These are phyloP conservation scores for Drusus annulatus DNA, from an alignment of 1,140 invertebrate species.

Conservation along the genomic window DNA sequence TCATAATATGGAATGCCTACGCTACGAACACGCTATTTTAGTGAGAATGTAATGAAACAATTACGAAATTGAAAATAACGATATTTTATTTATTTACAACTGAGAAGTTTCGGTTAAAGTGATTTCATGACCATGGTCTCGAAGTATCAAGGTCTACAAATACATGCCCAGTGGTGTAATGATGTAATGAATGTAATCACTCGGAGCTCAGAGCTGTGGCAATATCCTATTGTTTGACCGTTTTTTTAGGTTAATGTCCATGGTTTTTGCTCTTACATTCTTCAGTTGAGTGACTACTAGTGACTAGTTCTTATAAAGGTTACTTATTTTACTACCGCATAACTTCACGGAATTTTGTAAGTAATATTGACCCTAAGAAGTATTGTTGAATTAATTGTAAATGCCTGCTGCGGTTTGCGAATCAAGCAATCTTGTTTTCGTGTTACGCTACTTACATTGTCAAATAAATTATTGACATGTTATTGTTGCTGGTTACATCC, in stretches of 20 bases:
- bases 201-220: background rate
- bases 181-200: slow-evolving; percentile 19
- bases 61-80: background rate
- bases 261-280: background rate
- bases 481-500: no score
- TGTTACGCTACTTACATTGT: no score
- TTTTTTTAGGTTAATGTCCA: background rate
- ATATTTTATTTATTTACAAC: background rate
- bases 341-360: no score
- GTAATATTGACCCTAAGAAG: no score
- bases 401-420: no score
- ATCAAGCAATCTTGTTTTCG: no score
- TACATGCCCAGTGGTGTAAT: background rate
- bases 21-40: background rate
- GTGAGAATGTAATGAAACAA: background rate
- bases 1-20: background rate
- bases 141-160: slow-evolving; percentile 11
- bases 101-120: slow-evolving; percentile 2
- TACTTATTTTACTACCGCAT: no score
- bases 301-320: background rate
- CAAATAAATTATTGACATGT: no score
- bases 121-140: slow-evolving; percentile 21
- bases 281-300: background rate
- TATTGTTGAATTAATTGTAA: no score
- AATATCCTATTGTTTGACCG: slow-evolving; percentile 14